A percentile compares a stretch with the other conserved stretches of the same genome.
Conservation (phyloP, 37 sponge, comb jelly and placozoan species). For the Ephydatia muelleri region DNA sequence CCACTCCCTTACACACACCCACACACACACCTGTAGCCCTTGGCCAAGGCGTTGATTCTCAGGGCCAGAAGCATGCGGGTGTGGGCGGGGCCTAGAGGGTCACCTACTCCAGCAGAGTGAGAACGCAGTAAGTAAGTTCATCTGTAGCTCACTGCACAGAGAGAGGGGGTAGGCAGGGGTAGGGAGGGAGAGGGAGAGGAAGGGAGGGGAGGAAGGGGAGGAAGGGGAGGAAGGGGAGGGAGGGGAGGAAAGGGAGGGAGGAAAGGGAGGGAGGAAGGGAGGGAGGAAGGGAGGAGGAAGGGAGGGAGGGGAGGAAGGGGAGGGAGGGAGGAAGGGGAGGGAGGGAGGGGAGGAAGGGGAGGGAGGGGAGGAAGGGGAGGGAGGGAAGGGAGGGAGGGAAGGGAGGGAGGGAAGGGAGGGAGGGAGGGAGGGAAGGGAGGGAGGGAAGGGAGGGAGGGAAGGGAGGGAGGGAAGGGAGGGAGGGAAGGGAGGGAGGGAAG, state of each 20-base stretch:
- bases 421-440: no score
- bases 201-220: neutral
- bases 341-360: no score
- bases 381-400: no score
- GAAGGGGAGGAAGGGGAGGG: neutral
- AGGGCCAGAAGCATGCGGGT: constrained; percentile 83
- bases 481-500: no score
- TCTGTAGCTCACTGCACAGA: constrained; percentile 75
- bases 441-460: no score
- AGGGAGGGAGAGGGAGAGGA: neutral
- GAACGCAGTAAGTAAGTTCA: constrained; percentile 85
- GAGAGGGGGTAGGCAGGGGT: neutral
- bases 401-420: no score
- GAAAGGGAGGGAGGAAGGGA: no score
- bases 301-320: no score
- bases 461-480: no score
- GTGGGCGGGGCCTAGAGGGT: constrained; percentile 66
- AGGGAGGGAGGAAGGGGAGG: no score
- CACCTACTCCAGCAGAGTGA: constrained; percentile 88
- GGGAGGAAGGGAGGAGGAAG: no score
- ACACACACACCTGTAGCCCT: constrained; percentile 84
- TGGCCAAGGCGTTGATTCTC: constrained; percentile 90
- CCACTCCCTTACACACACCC: neutral
- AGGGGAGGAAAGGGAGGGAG: neutral
- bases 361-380: no score